Conservation (phyloP, 2,797 vertebrate genomes). For the Periophthalmus magnuspinnatus region DNA sequence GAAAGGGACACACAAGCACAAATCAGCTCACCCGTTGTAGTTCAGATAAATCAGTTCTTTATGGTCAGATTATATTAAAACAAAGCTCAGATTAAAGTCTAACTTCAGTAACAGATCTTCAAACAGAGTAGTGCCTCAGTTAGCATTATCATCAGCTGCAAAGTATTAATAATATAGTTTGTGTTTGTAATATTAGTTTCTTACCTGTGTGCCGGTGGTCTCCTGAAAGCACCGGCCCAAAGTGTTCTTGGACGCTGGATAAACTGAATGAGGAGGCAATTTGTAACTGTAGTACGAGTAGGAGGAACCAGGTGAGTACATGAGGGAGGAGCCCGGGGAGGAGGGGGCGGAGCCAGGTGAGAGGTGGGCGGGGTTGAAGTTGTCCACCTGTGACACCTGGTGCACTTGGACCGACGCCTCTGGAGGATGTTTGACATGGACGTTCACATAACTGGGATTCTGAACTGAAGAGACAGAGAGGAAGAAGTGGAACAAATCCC, state of each 20-base stretch:
- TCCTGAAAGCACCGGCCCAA: conserved; percentile 98
- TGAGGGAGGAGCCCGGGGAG: conserved; percentile 77
- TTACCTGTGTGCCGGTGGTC: conserved; percentile 89
- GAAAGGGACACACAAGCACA: no score
- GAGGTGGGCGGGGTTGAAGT: conserved; percentile 56
- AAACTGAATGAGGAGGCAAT: conserved; percentile 79
- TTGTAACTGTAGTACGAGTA: conserved; percentile 85
- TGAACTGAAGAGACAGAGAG: conserved; percentile 73
- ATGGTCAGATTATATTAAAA: no score
- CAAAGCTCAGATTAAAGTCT: no score
- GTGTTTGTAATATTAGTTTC: background rate
- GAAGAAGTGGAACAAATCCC: background rate
- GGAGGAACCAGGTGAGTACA: conserved; percentile 73
- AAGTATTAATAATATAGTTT: no score
- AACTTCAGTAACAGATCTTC: no score
- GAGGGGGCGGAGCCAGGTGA: conserved; percentile 68
- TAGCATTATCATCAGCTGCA: no score
- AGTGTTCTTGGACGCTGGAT: conserved; percentile 89
- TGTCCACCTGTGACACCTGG: conserved; percentile 93
- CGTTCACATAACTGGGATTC: conserved; percentile 90
- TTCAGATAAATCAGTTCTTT: no score
- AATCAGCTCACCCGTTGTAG: no score
- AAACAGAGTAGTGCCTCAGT: no score
- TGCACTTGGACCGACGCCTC: conserved; percentile 97
- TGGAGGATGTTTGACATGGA: conserved; percentile 96